phyloP scores from a whole-genome alignment of 2,797 vertebrate genomes.

The Melanotaenia pygmaea region DNA sequence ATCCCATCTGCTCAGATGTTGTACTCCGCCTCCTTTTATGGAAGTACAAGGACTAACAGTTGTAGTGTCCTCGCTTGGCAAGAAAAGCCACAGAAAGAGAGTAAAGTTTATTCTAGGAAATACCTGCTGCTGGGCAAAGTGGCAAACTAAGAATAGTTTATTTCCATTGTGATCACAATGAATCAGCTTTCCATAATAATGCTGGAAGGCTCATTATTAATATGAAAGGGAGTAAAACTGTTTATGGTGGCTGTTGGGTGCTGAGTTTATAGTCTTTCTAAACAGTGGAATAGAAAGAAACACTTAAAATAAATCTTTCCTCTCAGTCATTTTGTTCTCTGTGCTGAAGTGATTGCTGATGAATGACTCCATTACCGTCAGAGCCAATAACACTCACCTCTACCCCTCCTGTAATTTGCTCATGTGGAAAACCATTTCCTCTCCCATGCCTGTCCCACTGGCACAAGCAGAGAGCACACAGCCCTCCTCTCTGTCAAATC shows the following conservation, averaged over 20 bases:
- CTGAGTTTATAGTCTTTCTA: conserved; percentile 2
- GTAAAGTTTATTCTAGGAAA: conserved; percentile 74
- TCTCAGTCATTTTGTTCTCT: not conserved
- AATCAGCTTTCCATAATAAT: conserved; percentile 42
- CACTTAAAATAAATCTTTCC: conserved; percentile 14
- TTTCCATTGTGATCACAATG: conserved; percentile 57
- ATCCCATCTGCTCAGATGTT: conserved; percentile 57
- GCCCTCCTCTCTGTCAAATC: conserved; percentile 17
- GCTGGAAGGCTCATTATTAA: conserved; percentile 5
- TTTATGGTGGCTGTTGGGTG: not conserved
- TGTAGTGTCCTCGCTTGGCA: conserved; percentile 68
- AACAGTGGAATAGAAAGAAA: conserved; percentile 1
- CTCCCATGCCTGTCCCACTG: conserved; percentile 29
- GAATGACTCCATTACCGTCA: conserved; percentile 45
- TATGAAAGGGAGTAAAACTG: not conserved
- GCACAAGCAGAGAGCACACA: conserved; percentile 16
- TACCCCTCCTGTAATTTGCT: conserved; percentile 42
- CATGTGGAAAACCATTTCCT: conserved; percentile 60
- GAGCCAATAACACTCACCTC: conserved; percentile 36
- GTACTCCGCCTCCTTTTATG: conserved; percentile 78
- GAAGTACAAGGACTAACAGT: conserved; percentile 71
- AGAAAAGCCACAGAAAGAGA: conserved; percentile 55
- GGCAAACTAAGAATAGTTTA: conserved; percentile 63
- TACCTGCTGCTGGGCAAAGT: conserved; percentile 70
- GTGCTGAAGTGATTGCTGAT: conserved; percentile 35